These are phyloP conservation scores for Semnornis frantzii DNA, from an alignment of 2,113 vertebrate genomes.

Conservation along the genomic window DNA sequence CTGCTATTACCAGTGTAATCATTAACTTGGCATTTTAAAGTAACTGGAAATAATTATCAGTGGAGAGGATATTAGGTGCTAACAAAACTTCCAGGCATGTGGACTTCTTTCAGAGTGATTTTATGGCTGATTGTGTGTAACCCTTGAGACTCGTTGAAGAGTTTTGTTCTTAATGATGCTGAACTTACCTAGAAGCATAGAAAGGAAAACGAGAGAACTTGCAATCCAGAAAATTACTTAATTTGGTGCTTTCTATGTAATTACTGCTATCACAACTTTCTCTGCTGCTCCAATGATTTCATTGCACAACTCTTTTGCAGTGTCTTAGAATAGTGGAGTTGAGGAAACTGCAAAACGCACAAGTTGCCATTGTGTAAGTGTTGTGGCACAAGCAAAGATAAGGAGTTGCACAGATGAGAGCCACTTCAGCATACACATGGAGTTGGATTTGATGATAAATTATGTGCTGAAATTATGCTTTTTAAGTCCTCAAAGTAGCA, in stretches of 20 bases:
- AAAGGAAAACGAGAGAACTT: background rate
- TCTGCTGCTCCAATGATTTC: background rate
- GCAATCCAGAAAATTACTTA: background rate
- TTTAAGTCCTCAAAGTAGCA: background rate
- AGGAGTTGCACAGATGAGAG: background rate
- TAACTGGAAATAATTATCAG: slow-evolving; percentile 24
- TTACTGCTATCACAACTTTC: background rate
- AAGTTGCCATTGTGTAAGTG: background rate
- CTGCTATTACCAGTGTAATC: slow-evolving; percentile 13
- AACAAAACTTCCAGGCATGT: background rate
- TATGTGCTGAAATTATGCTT: background rate
- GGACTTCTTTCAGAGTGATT: background rate
- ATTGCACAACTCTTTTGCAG: rapidly evolving
- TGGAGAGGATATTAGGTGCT: background rate
- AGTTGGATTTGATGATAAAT: background rate
- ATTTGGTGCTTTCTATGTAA: background rate
- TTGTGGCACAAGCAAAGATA: background rate
- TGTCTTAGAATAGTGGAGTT: background rate
- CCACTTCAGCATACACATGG: rapidly evolving
- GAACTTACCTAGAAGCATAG: background rate
- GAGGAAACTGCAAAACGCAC: background rate
- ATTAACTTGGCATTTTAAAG: slow-evolving; percentile 47
- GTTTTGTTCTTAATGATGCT: background rate
- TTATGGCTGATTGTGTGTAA: background rate
- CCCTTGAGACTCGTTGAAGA: background rate